A percentile compares a stretch with the other conserved stretches of the same genome.
Evolutionary conservation across 2,797 vertebrate species (phyloP).

Genomic region (Hydrophis major): DNA sequence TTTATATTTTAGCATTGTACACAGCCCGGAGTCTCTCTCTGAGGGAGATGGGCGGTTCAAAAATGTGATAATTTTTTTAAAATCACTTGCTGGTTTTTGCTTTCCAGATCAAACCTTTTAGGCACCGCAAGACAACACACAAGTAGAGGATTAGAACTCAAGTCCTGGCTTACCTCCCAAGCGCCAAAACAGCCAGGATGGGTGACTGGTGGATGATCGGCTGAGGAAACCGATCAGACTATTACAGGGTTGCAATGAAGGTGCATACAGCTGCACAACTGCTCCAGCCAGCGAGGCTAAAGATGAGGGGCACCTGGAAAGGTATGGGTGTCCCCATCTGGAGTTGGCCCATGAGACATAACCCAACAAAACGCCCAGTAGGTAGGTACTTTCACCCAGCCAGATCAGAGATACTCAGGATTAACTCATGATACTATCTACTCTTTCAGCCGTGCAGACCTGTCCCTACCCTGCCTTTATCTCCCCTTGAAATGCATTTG

Average conservation of each 20-base stretch:
- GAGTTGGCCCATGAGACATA: background rate
- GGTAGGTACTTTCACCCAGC: background rate
- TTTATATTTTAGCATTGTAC: too few relatives aligned
- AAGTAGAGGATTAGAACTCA: background rate
- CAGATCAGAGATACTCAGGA: background rate
- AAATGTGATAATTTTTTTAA: background rate
- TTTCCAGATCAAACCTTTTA: background rate
- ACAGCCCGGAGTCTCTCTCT: too few relatives aligned
- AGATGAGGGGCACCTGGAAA: background rate
- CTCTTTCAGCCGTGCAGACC: background rate
- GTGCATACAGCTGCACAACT: background rate
- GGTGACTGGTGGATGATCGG: background rate
- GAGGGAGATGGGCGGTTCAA: too few relatives aligned
- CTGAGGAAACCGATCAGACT: background rate
- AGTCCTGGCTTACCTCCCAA: background rate
- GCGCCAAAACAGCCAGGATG: background rate
- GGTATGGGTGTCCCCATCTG: background rate
- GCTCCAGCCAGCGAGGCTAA: background rate
- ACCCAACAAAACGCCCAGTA: background rate
- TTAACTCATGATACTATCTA: background rate
- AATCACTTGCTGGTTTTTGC: background rate
- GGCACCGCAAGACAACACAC: background rate
- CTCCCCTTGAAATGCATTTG: slow-evolving; percentile 67
- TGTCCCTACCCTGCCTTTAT: slow-evolving; percentile 57
- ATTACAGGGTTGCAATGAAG: background rate